Evolutionary conservation across 2,113 vertebrate genomes (phyloP).

Genomic region (Muntiacus reevesi): DNA sequence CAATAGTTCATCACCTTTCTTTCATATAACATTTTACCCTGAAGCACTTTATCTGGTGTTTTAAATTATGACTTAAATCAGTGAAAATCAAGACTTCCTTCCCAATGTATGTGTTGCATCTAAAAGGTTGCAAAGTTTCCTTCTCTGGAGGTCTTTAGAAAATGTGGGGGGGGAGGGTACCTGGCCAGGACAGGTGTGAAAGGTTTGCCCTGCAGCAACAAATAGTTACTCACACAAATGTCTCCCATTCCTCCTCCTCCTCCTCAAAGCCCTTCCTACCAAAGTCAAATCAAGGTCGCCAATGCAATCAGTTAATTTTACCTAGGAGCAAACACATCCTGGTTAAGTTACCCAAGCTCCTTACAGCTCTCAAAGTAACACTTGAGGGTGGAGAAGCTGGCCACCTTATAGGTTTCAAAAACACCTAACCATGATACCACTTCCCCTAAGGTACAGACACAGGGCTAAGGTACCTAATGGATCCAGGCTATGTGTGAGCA

Average conservation of each 20-base stretch:
- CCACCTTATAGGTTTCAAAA: neutral
- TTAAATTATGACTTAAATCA: constrained; percentile 27
- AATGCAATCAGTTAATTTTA: neutral
- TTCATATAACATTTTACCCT: neutral
- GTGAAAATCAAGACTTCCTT: constrained; percentile 15
- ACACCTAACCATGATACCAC: neutral
- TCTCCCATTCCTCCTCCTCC: neutral
- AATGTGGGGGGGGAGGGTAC: neutral
- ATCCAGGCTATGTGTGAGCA: too few relatives aligned
- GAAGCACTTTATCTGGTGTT: constrained; percentile 18
- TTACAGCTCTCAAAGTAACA: neutral
- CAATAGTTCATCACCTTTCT: neutral
- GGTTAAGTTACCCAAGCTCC: neutral
- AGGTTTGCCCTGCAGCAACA: neutral
- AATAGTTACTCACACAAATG: neutral
- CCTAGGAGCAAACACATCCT: neutral
- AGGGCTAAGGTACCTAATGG: neutral
- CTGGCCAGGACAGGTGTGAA: neutral
- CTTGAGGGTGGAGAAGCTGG: neutral
- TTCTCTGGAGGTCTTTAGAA: neutral
- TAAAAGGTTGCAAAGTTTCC: neutral
- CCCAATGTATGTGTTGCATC: neutral
- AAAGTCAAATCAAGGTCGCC: neutral
- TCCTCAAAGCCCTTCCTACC: neutral
- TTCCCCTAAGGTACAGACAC: neutral